Base-by-base conservation (phyloP, 2,888 invertebrate species). In the Epistrophe eligans region DNA sequence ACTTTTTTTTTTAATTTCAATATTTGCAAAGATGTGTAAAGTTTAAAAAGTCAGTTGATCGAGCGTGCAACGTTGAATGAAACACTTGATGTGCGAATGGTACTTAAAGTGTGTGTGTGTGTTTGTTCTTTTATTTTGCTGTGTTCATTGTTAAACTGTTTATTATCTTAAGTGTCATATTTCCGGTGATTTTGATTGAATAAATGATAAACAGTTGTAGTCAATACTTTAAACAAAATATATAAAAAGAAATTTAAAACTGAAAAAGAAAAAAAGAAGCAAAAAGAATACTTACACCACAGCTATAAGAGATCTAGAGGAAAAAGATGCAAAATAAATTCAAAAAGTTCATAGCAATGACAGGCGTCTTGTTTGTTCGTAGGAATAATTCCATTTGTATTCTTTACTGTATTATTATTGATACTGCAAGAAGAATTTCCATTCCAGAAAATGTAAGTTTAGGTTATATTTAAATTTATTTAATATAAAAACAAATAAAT, bases 161-260 rank as follows among this genome's bases (percentile, higher is more conserved):
- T 38, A 67, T 67, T 67, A 50, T 67, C 67, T 67, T 15, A 67
- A 67, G 67, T 67, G 19, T 8, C 38, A 50, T 38, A 67, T 67
- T 67, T 67, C 50, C 67, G 50, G 50, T 67, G 35, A 38, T 38
- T 67, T 67, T 35, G 50, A 67, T 67, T 67, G 48, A 50, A 8
- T 50, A 50, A 8, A 50, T 19, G 50, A 35, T 45, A 64, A 64
- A 11, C 45, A 28, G 45, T 45, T 28, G n/a, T n/a, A 64, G 24
- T 45, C 6, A 17, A 13, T 52, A 52, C 8, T 24, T 55, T n/a
- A 32, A 55, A 55, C 28, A 55, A n/a, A 55, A 15, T n/a, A 10
- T n/a, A 10, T 32, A 35, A 11, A n/a, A 32, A n/a, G n/a, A n/a
- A 32, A 32, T 5, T 58, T 1, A 58, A 57, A 57, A 57, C 9